phyloP scores from a whole-genome alignment of 2,113 vertebrate species.

The Laterallus jamaicensis region DNA sequence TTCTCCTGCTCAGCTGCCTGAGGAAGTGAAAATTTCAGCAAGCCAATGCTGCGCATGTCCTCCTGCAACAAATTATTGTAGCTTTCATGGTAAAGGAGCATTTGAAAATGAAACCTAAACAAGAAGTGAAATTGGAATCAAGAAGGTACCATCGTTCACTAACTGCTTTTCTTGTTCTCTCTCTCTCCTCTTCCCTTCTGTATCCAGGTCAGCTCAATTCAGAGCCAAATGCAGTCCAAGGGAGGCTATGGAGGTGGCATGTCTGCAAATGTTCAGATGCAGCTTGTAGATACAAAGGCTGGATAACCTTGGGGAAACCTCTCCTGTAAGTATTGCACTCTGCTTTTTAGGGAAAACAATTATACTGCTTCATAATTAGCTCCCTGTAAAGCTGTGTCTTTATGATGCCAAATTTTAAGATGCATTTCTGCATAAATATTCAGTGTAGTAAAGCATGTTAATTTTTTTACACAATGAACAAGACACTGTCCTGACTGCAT shows the following conservation, averaged over 20 bases:
- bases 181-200: neutral
- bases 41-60: neutral
- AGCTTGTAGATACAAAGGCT: constrained; percentile 88
- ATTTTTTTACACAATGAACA: neutral
- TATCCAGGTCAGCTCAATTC: constrained; percentile 86
- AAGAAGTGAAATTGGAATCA: neutral
- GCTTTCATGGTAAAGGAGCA: neutral
- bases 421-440: neutral
- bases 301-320: constrained; percentile 74
- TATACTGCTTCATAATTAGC: neutral
- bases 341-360: neutral
- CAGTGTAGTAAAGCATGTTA: neutral
- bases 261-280: constrained; percentile 83
- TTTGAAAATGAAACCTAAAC: neutral
- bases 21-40: neutral
- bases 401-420: neutral
- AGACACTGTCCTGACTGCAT: neutral
- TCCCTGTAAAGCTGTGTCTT: neutral
- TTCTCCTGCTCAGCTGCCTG: neutral
- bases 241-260: constrained; percentile 84
- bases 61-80: neutral
- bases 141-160: neutral
- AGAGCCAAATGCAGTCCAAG: constrained; percentile 92
- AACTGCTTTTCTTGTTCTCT: neutral
- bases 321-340: constrained; percentile 54